These are phyloP conservation scores for Sipha maydis DNA, from an alignment of 2,888 invertebrate genomes.

Conservation along the genomic window DNA sequence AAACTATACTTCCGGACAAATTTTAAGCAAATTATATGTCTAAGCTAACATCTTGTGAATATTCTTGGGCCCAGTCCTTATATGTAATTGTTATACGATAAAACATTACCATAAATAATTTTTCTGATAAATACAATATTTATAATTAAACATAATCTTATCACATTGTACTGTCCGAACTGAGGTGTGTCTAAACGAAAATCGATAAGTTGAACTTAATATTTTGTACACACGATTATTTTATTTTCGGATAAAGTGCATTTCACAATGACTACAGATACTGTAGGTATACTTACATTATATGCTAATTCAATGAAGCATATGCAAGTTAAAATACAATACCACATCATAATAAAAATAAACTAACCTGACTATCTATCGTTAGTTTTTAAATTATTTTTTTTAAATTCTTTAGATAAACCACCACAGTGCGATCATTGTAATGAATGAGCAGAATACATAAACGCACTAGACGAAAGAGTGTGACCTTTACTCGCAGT, in stretches of 20 bases:
- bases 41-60: too few relatives aligned
- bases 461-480: slow-evolving; percentile 3
- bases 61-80: too few relatives aligned
- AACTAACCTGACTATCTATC: background rate
- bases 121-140: too few relatives aligned
- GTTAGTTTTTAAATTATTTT: slow-evolving; percentile 25
- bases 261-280: background rate
- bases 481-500: slow-evolving; percentile 37
- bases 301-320: background rate
- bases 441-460: background rate
- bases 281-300: background rate
- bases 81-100: too few relatives aligned
- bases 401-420: slow-evolving; percentile 7
- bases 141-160: too few relatives aligned
- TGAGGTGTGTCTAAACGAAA: too few relatives aligned
- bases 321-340: background rate
- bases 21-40: too few relatives aligned
- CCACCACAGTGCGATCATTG: background rate
- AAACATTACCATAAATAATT: too few relatives aligned
- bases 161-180: too few relatives aligned
- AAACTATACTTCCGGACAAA: too few relatives aligned
- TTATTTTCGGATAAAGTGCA: background rate
- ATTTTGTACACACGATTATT: background rate
- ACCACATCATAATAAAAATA: background rate
- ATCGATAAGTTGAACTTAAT: background rate